Conservation (phyloP, 2,797 vertebrate genomes). For the Semotilus atromaculatus region DNA sequence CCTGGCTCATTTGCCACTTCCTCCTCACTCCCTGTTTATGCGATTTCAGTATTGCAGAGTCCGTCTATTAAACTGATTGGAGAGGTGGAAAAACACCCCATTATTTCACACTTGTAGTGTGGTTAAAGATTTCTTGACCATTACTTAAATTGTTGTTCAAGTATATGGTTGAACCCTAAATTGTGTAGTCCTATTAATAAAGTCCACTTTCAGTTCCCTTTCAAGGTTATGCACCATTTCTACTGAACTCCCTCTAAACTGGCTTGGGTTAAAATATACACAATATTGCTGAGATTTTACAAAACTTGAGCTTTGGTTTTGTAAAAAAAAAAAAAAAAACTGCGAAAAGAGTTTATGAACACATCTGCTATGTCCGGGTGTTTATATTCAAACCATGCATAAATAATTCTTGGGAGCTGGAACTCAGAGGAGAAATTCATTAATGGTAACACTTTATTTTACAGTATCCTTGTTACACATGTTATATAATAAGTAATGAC, state of each 20-base stretch:
- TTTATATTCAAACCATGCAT: not conserved
- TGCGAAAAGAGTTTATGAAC: slow-evolving; percentile 31
- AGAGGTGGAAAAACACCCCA: not conserved
- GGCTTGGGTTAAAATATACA: not conserved
- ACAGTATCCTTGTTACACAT: too few species aligned
- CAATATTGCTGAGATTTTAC: slow-evolving; percentile 12
- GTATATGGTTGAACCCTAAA: not conserved
- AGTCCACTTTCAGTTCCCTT: not conserved
- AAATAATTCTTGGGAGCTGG: too few species aligned
- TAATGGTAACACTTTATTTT: too few species aligned
- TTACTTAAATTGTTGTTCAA: slow-evolving; percentile 1
- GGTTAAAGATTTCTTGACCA: not conserved
- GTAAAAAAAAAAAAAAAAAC: too few species aligned
- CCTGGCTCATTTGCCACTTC: slow-evolving; percentile 31
- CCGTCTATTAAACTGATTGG: not conserved
- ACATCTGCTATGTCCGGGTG: not conserved
- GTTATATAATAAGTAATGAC: too few species aligned
- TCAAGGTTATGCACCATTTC: not conserved
- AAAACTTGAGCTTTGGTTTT: not conserved
- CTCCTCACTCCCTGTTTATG: not conserved
- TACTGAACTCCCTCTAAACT: slow-evolving; percentile 40
- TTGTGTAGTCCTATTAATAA: not conserved
- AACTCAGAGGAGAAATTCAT: too few species aligned
- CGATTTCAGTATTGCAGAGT: not conserved
- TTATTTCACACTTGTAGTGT: not conserved